These are phyloP conservation scores for Cranoglanis bouderius DNA, from an alignment of 2,113 vertebrate genomes.

Conservation along the genomic window DNA sequence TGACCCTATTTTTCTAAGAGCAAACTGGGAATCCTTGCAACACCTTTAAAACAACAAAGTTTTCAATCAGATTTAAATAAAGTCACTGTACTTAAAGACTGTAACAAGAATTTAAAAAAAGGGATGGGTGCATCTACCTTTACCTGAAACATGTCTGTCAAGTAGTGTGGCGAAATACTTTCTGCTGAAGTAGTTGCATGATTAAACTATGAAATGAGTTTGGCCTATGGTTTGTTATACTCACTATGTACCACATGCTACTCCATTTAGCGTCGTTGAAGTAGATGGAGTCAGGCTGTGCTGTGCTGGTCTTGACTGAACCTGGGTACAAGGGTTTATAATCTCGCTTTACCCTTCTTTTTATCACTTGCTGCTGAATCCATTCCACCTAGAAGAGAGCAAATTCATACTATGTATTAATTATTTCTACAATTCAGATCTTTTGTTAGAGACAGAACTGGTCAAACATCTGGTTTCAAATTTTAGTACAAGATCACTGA, in stretches of 20 bases:
- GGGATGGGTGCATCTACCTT: neutral
- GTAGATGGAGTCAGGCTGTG: conserved; percentile 79
- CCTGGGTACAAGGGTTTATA: conserved; percentile 83
- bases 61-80: no score
- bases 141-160: neutral
- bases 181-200: neutral
- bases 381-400: conserved; percentile 86
- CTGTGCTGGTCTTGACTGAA: conserved; percentile 71
- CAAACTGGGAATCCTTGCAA: neutral
- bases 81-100: no score
- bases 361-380: conserved; percentile 97
- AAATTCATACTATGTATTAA: conserved; percentile 14
- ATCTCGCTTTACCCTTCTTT: conserved; percentile 94
- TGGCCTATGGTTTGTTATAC: conserved; percentile 57
- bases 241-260: conserved; percentile 99
- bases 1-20: neutral
- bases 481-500: neutral
- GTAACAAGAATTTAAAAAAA: neutral
- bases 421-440: neutral
- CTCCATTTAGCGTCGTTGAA: conserved; percentile 99
- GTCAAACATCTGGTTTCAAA: neutral
- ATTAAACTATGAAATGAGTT: neutral
- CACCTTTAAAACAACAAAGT: neutral
- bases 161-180: neutral
- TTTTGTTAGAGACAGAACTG: neutral